These are phyloP conservation scores for Spisula subtruncata DNA, from an alignment of 2,888 invertebrate genomes.

Conservation along the genomic window DNA sequence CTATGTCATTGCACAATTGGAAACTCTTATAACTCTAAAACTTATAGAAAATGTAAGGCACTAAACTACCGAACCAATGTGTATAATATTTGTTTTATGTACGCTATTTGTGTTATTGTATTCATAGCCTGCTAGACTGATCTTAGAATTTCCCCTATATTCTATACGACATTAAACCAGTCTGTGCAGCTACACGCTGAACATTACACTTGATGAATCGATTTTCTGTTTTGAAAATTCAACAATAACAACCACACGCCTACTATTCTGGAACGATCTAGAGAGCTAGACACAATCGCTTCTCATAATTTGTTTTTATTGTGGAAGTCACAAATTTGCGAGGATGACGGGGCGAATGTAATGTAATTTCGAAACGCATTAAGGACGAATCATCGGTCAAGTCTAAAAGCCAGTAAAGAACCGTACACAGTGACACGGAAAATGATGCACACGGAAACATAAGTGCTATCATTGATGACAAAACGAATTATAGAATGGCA, in stretches of 20 bases:
- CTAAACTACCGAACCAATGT: not conserved
- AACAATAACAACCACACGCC: constrained; percentile 8
- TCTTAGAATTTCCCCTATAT: not conserved
- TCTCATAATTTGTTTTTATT: constrained; percentile 17
- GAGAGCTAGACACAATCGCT: constrained; percentile 22
- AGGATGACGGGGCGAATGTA: not conserved
- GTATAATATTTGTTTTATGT: not conserved
- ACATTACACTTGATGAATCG: not conserved
- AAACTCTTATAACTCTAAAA: no score
- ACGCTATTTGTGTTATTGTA: not conserved
- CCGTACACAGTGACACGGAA: not conserved
- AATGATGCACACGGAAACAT: not conserved
- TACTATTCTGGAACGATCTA: not conserved
- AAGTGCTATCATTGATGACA: not conserved
- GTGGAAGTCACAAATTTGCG: constrained; percentile 14
- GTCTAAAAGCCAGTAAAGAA: not conserved
- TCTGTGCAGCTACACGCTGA: not conserved
- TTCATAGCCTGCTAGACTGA: not conserved
- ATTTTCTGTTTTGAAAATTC: constrained; percentile 4
- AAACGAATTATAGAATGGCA: not conserved
- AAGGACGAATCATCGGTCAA: not conserved
- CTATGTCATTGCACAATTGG: no score
- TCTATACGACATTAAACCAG: not conserved
- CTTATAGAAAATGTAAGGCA: no score
- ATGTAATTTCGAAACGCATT: constrained; percentile 25